Evolutionary conservation across 1,140 invertebrate species (phyloP).

Genomic region (Eubasilissa regina): DNA sequence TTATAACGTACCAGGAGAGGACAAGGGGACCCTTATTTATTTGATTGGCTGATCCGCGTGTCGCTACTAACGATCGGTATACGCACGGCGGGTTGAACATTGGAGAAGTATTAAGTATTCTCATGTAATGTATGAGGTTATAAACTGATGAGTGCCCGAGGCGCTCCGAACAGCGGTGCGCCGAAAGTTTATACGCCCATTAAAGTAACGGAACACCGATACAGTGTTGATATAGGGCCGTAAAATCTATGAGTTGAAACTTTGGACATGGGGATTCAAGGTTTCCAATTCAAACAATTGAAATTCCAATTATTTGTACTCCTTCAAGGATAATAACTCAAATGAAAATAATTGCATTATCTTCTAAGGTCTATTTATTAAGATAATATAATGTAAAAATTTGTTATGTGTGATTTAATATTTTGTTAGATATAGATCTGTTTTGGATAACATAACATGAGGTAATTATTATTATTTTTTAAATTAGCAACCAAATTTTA

Average conservation of each 20-base stretch:
- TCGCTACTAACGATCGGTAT: background rate
- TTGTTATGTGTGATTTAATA: too few species aligned
- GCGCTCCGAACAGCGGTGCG: background rate
- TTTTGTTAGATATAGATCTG: too few species aligned
- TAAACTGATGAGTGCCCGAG: conserved; percentile 24
- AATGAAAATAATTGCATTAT: too few species aligned
- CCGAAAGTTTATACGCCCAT: conserved; percentile 37
- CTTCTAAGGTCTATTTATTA: too few species aligned
- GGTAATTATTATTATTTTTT: too few species aligned
- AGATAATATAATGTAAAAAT: too few species aligned
- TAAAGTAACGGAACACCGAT: conserved; percentile 26
- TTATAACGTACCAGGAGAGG: too few species aligned
- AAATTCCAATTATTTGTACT: too few species aligned
- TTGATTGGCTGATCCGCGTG: background rate
- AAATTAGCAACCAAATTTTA: too few species aligned
- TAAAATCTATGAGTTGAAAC: conserved; percentile 17
- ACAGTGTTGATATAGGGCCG: conserved; percentile 19
- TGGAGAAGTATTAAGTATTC: background rate
- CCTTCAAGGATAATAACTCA: too few species aligned
- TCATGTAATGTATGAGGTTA: background rate
- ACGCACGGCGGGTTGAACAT: conserved; percentile 13
- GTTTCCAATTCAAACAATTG: background rate
- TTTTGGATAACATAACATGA: too few species aligned
- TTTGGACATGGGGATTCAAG: background rate
- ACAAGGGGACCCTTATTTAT: too few species aligned